phyloP scores from a whole-genome alignment of 2,888 invertebrate genomes.

The Trachelus iudaicus region DNA sequence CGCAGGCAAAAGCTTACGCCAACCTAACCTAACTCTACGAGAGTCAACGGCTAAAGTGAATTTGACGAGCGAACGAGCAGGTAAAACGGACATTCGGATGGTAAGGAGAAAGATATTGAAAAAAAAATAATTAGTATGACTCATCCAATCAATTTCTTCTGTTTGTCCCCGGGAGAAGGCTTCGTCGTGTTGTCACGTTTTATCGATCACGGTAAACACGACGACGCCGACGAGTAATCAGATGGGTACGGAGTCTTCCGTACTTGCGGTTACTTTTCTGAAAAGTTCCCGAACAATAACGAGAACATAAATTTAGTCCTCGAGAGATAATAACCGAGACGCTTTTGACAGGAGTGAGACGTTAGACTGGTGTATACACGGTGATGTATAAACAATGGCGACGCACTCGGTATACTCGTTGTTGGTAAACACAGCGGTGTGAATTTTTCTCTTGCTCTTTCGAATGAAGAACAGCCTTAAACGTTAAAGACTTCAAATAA shows the following conservation, averaged over 20 bases:
- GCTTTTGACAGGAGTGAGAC: background rate
- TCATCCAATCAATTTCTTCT: background rate
- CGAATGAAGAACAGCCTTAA: background rate
- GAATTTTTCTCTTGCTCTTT: background rate
- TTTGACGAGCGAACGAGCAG: too few species aligned
- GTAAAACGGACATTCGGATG: background rate
- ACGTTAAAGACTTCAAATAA: background rate
- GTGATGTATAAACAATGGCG: background rate
- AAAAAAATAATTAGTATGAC: background rate
- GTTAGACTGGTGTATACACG: background rate
- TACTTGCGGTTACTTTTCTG: background rate
- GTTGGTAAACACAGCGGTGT: background rate
- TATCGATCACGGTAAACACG: background rate
- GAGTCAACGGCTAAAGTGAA: background rate
- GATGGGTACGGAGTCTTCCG: background rate
- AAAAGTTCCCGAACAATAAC: background rate
- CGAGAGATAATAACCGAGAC: background rate
- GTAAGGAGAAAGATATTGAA: conserved; percentile 1
- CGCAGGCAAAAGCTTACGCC: background rate
- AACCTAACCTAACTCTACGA: background rate
- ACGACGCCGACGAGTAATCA: background rate
- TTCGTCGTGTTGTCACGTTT: background rate
- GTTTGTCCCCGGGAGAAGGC: background rate
- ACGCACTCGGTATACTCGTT: background rate
- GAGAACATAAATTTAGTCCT: background rate